A percentile compares a stretch with the other conserved stretches of the same genome.
phyloP scores from a whole-genome alignment of 2,888 invertebrate species.

The Amphipyra tragopoginis region DNA sequence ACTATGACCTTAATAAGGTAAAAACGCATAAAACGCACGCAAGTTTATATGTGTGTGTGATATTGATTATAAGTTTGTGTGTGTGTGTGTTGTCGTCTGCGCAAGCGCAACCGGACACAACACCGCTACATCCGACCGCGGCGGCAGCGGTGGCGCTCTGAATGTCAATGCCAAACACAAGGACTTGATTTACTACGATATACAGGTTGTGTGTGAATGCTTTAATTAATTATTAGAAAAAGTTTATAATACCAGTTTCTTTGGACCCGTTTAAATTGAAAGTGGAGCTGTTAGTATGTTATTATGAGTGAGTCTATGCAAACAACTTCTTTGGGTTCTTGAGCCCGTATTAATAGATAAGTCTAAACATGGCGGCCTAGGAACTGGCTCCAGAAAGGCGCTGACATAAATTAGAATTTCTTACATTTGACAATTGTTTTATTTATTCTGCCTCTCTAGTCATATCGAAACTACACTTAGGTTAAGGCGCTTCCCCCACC shows the following conservation, averaged over 20 bases:
- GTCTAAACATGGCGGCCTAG: background rate
- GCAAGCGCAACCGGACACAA: conserved; percentile 54
- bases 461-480: too few relatives aligned
- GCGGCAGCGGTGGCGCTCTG: conserved; percentile 35
- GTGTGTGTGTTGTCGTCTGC: conserved; percentile 31
- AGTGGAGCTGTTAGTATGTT: background rate
- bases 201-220: conserved; percentile 37
- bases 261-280: conserved; percentile 32
- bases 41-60: too few relatives aligned
- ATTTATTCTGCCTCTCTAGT: too few relatives aligned
- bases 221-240: conserved; percentile 53
- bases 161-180: conserved; percentile 61
- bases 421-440: too few relatives aligned
- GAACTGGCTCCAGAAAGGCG: too few relatives aligned
- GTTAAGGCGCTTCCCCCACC: too few relatives aligned
- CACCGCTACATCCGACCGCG: conserved; percentile 59
- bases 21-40: conserved; percentile 36
- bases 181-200: conserved; percentile 48
- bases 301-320: too few relatives aligned
- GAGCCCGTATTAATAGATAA: too few relatives aligned
- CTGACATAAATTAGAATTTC: too few relatives aligned
- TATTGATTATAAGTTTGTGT: conserved; percentile 3
- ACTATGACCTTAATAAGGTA: conserved; percentile 21
- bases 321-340: too few relatives aligned
- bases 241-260: conserved; percentile 36